These are phyloP conservation scores for Silurus aristotelis DNA, from an alignment of 2,797 vertebrate species.

Conservation along the genomic window DNA sequence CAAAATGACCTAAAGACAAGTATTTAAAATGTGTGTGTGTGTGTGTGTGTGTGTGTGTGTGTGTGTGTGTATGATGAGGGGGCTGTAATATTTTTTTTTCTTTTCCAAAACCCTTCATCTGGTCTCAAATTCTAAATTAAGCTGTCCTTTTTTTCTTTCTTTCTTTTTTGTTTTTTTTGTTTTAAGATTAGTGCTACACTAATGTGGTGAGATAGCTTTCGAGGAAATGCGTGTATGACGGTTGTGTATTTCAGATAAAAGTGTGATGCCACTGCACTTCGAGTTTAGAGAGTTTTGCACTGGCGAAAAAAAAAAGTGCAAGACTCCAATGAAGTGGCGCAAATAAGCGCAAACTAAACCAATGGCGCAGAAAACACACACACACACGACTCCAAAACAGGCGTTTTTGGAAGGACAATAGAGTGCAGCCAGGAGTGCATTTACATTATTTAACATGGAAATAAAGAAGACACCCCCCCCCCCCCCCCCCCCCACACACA, in stretches of 20 bases:
- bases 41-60: no score
- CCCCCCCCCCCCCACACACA: not conserved
- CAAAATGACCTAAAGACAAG: no score
- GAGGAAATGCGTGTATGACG: constrained; percentile 79
- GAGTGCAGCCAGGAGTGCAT: constrained; percentile 12
- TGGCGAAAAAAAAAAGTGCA: not conserved
- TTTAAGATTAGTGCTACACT: constrained; percentile 55
- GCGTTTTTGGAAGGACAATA: not conserved
- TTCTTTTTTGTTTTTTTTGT: not conserved
- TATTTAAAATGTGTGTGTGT: no score
- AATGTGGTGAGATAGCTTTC: constrained; percentile 81
- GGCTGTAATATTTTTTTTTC: not conserved
- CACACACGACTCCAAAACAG: not conserved
- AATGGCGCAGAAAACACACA: not conserved
- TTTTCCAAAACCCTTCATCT: not conserved
- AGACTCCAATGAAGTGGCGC: not conserved
- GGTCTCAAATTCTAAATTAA: constrained; percentile 47
- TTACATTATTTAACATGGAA: constrained; percentile 19
- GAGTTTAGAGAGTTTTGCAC: not conserved
- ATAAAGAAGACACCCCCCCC: not conserved
- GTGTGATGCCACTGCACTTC: constrained; percentile 32
- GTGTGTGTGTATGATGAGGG: no score
- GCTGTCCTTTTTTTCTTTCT: constrained; percentile 53
- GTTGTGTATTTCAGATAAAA: constrained; percentile 63
- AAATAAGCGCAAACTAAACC: not conserved